phyloP scores from a whole-genome alignment of 2,797 vertebrate genomes.

The Melanotaenia parkinsoni region DNA sequence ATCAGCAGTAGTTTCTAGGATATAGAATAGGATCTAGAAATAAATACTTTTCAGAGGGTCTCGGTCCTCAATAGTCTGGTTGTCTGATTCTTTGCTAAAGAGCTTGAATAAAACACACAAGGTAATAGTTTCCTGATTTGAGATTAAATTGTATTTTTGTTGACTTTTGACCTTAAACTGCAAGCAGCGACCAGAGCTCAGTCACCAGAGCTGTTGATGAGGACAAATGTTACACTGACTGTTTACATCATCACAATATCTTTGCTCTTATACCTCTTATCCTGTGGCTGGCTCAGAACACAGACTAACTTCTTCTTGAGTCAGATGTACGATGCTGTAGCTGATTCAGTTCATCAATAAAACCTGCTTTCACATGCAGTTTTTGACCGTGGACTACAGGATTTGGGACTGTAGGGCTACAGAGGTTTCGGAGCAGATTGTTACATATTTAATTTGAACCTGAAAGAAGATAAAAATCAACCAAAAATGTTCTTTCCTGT shows the following conservation, averaged over 20 bases:
- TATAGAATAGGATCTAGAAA: no score
- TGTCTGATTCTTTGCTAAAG: neutral
- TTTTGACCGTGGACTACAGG: neutral
- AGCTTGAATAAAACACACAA: neutral
- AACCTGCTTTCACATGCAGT: neutral
- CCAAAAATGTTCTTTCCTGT: neutral
- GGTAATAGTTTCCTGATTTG: neutral
- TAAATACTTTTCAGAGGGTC: no score
- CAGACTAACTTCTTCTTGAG: neutral
- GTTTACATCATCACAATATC: neutral
- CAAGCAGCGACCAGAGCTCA: neutral
- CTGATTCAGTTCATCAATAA: neutral
- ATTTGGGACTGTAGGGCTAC: no score
- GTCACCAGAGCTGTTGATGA: neutral
- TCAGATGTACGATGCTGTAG: neutral
- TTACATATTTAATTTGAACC: neutral
- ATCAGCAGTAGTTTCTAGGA: no score
- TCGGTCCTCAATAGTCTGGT: no score
- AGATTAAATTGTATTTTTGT: neutral
- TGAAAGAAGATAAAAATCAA: conserved; percentile 6
- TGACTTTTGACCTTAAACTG: neutral
- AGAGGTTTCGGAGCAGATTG: neutral
- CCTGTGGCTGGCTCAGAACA: no score
- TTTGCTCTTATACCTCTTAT: neutral
- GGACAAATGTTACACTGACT: neutral